Evolutionary conservation across 2,797 vertebrate species (phyloP).

Genomic region (Meda fulgida): DNA sequence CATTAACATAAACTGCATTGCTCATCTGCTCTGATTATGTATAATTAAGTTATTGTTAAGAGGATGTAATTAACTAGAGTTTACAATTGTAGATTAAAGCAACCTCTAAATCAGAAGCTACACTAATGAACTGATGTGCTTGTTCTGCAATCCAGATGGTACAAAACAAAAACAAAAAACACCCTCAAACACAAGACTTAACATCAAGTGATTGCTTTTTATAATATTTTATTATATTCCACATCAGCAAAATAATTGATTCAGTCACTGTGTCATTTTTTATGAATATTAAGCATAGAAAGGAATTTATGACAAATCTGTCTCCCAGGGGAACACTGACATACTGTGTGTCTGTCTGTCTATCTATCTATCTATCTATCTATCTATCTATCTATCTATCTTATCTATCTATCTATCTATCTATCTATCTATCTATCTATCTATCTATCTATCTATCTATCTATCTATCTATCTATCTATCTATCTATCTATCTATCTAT

Average conservation of each 20-base stretch:
- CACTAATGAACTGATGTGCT: slow-evolving; percentile 82
- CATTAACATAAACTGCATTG: slow-evolving; percentile 68
- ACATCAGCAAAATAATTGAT: not conserved
- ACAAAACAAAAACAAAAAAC: slow-evolving; percentile 67
- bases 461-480: too few relatives aligned
- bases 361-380: too few relatives aligned
- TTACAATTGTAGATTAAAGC: slow-evolving; percentile 87
- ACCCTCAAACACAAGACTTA: slow-evolving; percentile 26
- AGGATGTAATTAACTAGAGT: slow-evolving; percentile 84
- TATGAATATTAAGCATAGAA: not conserved
- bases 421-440: too few relatives aligned
- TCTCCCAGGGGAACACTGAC: too few relatives aligned
- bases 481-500: too few relatives aligned
- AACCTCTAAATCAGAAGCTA: slow-evolving; percentile 82
- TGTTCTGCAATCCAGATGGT: slow-evolving; percentile 83
- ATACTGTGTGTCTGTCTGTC: too few relatives aligned
- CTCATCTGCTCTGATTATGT: slow-evolving; percentile 77
- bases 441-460: too few relatives aligned
- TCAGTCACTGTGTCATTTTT: too few relatives aligned
- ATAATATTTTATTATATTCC: not conserved
- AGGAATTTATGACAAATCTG: not conserved
- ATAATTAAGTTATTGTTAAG: slow-evolving; percentile 76
- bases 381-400: too few relatives aligned
- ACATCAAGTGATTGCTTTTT: not conserved
- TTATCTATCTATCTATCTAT: too few relatives aligned